Conservation (phyloP, 2,113 vertebrate genomes). For the Lampris incognitus region DNA sequence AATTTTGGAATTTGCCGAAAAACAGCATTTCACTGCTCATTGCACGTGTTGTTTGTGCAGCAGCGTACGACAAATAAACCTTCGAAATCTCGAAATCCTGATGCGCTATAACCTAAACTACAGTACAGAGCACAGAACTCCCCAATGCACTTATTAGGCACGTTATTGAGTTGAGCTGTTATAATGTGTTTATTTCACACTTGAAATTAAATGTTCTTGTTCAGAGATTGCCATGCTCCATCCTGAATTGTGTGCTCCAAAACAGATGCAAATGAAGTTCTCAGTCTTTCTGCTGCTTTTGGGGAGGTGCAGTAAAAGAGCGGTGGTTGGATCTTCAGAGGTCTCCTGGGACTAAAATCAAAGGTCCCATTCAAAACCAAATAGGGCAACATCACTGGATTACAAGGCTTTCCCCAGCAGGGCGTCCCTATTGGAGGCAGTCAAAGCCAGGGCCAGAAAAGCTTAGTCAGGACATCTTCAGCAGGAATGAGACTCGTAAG, state of each 20-base stretch:
- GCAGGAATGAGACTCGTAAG: not conserved
- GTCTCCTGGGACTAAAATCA: conserved; percentile 76
- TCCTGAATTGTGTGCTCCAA: conserved; percentile 52
- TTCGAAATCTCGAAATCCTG: too few relatives aligned
- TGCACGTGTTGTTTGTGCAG: too few relatives aligned
- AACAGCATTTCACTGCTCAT: too few relatives aligned
- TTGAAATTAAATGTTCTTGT: conserved; percentile 32
- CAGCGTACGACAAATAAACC: too few relatives aligned
- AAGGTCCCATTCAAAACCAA: conserved; percentile 80
- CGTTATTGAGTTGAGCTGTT: conserved; percentile 14
- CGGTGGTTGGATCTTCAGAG: conserved; percentile 65
- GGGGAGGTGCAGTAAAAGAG: conserved; percentile 52
- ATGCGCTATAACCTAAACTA: conserved; percentile 10
- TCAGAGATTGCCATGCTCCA: conserved; percentile 48
- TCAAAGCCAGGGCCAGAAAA: conserved; percentile 42
- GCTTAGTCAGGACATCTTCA: not conserved
- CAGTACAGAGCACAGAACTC: not conserved
- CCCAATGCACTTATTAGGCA: not conserved
- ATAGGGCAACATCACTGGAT: conserved; percentile 79
- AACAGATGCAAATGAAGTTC: conserved; percentile 74
- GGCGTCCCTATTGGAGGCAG: conserved; percentile 38
- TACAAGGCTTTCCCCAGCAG: conserved; percentile 72
- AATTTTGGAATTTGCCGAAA: too few relatives aligned
- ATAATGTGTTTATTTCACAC: conserved; percentile 34
- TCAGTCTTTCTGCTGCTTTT: conserved; percentile 61